Conservation (phyloP, 2,888 invertebrate species). For the Athalia circularis region DNA sequence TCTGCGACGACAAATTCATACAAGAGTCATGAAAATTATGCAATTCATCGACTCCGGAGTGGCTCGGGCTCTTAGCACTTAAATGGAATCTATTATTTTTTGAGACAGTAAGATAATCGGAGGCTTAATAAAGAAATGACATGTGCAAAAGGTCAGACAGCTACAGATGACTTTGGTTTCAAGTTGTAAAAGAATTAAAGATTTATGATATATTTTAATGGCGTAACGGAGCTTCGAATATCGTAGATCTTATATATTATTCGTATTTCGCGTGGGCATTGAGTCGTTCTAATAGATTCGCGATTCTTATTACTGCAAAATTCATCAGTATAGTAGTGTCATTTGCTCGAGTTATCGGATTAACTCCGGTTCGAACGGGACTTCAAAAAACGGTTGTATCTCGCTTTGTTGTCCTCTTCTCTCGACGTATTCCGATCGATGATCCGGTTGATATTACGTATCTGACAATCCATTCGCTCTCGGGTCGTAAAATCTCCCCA, state of each 20-base stretch:
- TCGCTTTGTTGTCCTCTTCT: not conserved
- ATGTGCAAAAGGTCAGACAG: not conserved
- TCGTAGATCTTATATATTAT: not conserved
- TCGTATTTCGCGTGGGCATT: not conserved
- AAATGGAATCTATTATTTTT: too few species aligned
- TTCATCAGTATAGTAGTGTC: not conserved
- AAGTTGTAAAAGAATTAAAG: not conserved
- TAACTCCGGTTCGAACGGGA: slow-evolving; percentile 36
- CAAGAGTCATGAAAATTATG: not conserved
- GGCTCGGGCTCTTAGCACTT: too few species aligned
- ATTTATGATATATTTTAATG: slow-evolving; percentile 11
- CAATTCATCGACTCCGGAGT: too few species aligned
- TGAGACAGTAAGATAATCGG: not conserved
- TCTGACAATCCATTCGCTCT: not conserved
- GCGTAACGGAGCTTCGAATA: slow-evolving; percentile 20
- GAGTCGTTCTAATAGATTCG: slow-evolving; percentile 32
- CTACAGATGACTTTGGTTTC: not conserved
- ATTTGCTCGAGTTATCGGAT: slow-evolving; percentile 37
- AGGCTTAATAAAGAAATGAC: slow-evolving; percentile 5
- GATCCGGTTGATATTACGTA: not conserved
- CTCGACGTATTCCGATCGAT: not conserved
- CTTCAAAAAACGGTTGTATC: slow-evolving; percentile 13
- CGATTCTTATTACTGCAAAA: not conserved
- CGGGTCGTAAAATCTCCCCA: not conserved
- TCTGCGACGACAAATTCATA: not conserved